Evolutionary conservation across 1,140 invertebrate genomes (phyloP).

Genomic region (Spodoptera litura): DNA sequence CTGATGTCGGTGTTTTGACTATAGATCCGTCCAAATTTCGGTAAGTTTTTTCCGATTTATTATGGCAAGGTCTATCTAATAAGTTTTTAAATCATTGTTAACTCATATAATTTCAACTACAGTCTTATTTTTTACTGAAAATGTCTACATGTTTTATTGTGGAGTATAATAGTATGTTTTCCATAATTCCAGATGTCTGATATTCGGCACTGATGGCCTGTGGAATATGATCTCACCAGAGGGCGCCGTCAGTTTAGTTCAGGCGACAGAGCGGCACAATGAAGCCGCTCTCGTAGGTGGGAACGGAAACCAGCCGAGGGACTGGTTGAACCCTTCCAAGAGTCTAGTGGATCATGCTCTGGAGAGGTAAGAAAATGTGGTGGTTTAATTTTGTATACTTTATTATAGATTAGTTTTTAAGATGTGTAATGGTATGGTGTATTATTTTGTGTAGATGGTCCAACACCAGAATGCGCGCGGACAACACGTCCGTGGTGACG

Average conservation of each 20-base stretch:
- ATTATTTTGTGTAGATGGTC: slow-evolving; percentile 87
- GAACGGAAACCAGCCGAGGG: slow-evolving; percentile 83
- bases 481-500: slow-evolving; percentile 98
- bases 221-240: slow-evolving; percentile 97
- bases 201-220: slow-evolving; percentile 98
- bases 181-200: slow-evolving; percentile 91
- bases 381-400: background rate
- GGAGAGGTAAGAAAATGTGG: slow-evolving; percentile 82
- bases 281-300: slow-evolving; percentile 88
- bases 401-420: too few species aligned
- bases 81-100: too few species aligned
- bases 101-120: too few species aligned
- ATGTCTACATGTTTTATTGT: too few species aligned
- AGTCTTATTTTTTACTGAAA: too few species aligned
- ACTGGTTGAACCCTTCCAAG: slow-evolving; percentile 96
- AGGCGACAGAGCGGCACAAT: slow-evolving; percentile 93
- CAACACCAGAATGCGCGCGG: slow-evolving; percentile 93
- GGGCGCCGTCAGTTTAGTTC: slow-evolving; percentile 94
- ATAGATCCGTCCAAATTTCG: slow-evolving; percentile 92
- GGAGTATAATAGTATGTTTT: background rate
- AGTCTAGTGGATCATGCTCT: slow-evolving; percentile 95
- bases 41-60: slow-evolving; percentile 62
- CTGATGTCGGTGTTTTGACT: slow-evolving; percentile 95
- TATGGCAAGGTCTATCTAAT: too few species aligned
- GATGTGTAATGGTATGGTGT: background rate